These are phyloP conservation scores for Microctenopoma stevenorrisi DNA, from an alignment of 2,797 vertebrate species.

Conservation along the genomic window DNA sequence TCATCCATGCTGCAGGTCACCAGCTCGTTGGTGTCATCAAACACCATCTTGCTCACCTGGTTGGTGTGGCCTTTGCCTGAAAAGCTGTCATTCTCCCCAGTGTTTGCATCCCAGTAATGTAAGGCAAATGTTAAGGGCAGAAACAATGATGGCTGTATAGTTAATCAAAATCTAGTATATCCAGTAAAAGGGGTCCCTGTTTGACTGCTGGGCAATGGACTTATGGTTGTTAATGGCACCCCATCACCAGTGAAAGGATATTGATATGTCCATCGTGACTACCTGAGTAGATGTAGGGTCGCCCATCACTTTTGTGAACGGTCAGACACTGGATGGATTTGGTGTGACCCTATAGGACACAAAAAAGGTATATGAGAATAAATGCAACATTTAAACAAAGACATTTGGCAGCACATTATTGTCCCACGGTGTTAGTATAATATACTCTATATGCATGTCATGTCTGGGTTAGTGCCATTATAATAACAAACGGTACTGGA, in stretches of 20 bases:
- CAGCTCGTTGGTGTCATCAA: conserved; percentile 84
- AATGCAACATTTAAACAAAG: not conserved
- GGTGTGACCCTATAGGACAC: conserved; percentile 89
- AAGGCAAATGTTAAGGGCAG: conserved; percentile 80
- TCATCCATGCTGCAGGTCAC: conserved; percentile 98
- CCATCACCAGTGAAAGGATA: conserved; percentile 87
- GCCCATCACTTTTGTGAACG: conserved; percentile 87
- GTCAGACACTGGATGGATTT: conserved; percentile 97
- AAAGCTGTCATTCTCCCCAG: conserved; percentile 90
- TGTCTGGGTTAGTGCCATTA: too few relatives aligned
- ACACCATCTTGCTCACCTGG: conserved; percentile 89
- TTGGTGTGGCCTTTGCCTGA: conserved; percentile 95
- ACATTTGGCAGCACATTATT: not conserved
- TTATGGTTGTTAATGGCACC: not conserved
- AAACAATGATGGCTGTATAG: not conserved
- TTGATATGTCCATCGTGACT: conserved; percentile 98
- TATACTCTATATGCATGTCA: too few relatives aligned
- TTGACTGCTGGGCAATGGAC: not conserved
- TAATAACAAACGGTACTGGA: too few relatives aligned
- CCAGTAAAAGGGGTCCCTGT: not conserved
- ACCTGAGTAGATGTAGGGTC: conserved; percentile 91
- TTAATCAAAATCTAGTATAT: not conserved
- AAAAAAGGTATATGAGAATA: conserved; percentile 9
- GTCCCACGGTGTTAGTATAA: too few relatives aligned
- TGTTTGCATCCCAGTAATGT: conserved; percentile 97